A percentile compares a stretch with the other conserved stretches of the same genome.
Conservation (phyloP, 35 echinoderm and acorn worm genomes). For the Hemicentrotus pulcherrimus region DNA sequence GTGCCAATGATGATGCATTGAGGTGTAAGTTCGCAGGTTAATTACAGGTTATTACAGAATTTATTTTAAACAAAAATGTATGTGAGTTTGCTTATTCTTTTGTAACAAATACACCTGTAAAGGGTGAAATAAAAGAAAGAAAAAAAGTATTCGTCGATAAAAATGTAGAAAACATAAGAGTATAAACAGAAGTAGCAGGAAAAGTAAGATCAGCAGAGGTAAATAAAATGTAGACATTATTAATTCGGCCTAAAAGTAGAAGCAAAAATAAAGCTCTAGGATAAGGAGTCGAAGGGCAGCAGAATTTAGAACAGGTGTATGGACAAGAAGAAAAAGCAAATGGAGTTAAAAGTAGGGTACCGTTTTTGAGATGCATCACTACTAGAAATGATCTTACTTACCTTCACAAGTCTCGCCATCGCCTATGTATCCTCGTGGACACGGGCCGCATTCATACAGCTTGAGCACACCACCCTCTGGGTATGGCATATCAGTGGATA, state of each 20-base stretch:
- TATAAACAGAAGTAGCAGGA: too few species aligned
- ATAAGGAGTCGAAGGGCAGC: background rate
- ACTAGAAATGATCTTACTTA: conserved; percentile 26
- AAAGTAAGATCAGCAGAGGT: too few species aligned
- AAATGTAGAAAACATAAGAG: background rate
- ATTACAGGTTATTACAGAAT: background rate
- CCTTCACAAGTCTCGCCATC: conserved; percentile 62
- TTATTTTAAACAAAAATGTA: background rate
- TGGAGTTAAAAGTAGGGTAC: background rate
- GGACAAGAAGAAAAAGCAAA: background rate
- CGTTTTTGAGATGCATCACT: background rate
- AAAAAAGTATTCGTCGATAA: background rate
- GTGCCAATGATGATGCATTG: background rate
- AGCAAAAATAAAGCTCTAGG: background rate
- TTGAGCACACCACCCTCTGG: conserved; percentile 53
- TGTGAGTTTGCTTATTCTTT: background rate
- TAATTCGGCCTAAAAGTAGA: too few species aligned
- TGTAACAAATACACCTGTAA: background rate
- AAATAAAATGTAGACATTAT: too few species aligned
- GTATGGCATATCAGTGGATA: conserved; percentile 47
- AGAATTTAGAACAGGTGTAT: background rate
- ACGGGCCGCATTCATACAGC: conserved; percentile 49
- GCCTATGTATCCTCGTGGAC: conserved; percentile 52
- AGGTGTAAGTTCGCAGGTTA: background rate
- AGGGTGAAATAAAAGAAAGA: background rate